Conservation (phyloP, 2,888 invertebrate genomes). For the Agrypnus murinus region DNA sequence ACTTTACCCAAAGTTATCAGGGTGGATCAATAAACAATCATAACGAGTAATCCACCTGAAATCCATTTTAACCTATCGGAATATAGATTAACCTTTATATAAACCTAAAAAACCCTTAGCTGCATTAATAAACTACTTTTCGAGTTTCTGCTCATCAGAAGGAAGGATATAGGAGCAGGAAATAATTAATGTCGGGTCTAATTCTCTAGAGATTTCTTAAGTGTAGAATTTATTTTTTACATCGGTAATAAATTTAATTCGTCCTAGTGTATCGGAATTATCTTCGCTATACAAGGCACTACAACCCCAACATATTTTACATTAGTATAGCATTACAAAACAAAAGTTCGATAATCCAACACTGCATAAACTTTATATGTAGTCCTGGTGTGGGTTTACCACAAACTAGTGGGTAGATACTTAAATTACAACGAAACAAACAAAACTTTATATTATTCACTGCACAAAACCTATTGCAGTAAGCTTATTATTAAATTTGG, state of each 20-base stretch:
- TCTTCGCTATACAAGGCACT: not conserved
- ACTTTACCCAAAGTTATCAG: too few species aligned
- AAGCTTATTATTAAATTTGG: constrained; percentile 21
- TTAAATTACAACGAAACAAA: not conserved
- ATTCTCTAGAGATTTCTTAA: not conserved
- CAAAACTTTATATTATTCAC: not conserved
- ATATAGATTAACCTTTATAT: too few species aligned
- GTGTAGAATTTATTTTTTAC: not conserved
- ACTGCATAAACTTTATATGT: not conserved
- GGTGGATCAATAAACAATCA: too few species aligned
- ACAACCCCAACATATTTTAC: not conserved
- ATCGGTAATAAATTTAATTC: not conserved
- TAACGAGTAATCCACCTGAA: too few species aligned
- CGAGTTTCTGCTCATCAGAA: not conserved
- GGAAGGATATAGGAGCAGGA: not conserved
- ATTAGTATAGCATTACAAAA: not conserved
- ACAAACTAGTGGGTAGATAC: not conserved
- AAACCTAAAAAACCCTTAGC: too few species aligned
- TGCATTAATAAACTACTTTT: not conserved
- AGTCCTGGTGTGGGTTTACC: not conserved
- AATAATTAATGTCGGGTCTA: not conserved
- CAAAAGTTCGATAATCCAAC: not conserved
- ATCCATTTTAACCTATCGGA: too few species aligned
- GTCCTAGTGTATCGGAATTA: not conserved
- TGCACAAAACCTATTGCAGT: not conserved